A percentile compares a stretch with the other conserved stretches of the same genome.
Conservation (phyloP, 1,140 invertebrate genomes). For the Chrysoperla carnea region DNA sequence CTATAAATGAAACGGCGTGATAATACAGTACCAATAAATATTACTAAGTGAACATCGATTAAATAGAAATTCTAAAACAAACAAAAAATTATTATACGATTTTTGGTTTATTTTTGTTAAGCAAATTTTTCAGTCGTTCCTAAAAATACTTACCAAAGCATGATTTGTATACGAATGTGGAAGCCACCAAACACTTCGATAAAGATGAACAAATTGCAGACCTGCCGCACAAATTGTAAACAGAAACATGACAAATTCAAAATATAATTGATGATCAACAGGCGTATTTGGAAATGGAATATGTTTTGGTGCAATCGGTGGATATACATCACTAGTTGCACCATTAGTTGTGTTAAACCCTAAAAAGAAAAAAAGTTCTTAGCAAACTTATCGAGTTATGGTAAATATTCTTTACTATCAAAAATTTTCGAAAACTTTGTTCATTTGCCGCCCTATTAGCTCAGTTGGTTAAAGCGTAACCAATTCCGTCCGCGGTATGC, state of each 20-base stretch:
- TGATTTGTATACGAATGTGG: conserved; percentile 78
- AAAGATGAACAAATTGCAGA: conserved; percentile 86
- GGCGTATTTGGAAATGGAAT: conserved; percentile 72
- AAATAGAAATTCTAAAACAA: conserved; percentile 83
- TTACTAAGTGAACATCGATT: conserved; percentile 72
- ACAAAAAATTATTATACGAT: conserved; percentile 5
- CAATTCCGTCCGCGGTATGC: too few relatives aligned
- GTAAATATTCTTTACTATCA: too few relatives aligned
- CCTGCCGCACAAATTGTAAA: conserved; percentile 55
- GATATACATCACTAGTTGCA: conserved; percentile 9
- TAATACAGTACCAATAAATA: conserved; percentile 65
- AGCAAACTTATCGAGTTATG: too few relatives aligned
- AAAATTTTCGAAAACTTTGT: too few relatives aligned
- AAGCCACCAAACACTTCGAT: conserved; percentile 94
- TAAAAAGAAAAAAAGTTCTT: too few relatives aligned
- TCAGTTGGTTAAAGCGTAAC: too few relatives aligned
- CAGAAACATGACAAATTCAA: conserved; percentile 71
- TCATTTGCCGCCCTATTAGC: too few relatives aligned
- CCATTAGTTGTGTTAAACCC: neutral
- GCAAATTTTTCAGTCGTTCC: too few relatives aligned
- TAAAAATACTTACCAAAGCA: conserved; percentile 51
- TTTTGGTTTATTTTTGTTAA: too few relatives aligned
- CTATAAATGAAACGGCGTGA: conserved; percentile 52
- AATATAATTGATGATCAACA: conserved; percentile 62
- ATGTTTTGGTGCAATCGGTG: conserved; percentile 44